A percentile compares a stretch with the other conserved stretches of the same genome.
These are phyloP conservation scores for Caloenas nicobarica DNA, from an alignment of 2,113 vertebrate species.

Conservation along the genomic window DNA sequence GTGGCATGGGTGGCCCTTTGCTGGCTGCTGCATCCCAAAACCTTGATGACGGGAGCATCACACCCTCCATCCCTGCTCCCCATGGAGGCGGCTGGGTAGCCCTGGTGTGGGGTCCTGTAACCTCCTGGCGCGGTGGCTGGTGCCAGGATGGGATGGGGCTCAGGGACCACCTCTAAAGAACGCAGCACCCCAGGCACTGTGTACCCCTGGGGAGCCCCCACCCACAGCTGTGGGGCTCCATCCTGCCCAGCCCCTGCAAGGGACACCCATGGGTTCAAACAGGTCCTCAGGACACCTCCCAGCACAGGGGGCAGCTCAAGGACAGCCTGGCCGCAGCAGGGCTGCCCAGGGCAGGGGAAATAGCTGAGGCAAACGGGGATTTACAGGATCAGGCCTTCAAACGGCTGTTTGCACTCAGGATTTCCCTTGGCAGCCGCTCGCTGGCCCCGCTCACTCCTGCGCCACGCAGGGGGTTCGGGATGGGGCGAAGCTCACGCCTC, in stretches of 20 bases:
- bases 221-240: background rate
- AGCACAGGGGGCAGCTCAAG: background rate
- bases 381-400: constrained; percentile 17
- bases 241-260: background rate
- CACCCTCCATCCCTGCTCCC: fast-evolving
- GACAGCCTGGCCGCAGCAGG: background rate
- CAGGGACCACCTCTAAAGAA: background rate
- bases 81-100: fast-evolving
- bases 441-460: background rate
- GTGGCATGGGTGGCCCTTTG: background rate
- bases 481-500: constrained; percentile 39
- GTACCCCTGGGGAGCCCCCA: background rate
- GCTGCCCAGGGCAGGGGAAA: constrained; percentile 11
- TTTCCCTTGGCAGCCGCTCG: constrained; percentile 57
- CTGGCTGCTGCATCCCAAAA: fast-evolving
- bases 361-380: background rate
- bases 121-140: fast-evolving
- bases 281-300: background rate
- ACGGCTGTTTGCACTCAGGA: constrained; percentile 38
- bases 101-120: fast-evolving
- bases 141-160: background rate
- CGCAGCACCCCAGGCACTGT: background rate
- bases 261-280: background rate
- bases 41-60: fast-evolving
- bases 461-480: background rate